Evolutionary conservation across 2,113 vertebrate genomes (phyloP).

Genomic region (Chamaea fasciata): DNA sequence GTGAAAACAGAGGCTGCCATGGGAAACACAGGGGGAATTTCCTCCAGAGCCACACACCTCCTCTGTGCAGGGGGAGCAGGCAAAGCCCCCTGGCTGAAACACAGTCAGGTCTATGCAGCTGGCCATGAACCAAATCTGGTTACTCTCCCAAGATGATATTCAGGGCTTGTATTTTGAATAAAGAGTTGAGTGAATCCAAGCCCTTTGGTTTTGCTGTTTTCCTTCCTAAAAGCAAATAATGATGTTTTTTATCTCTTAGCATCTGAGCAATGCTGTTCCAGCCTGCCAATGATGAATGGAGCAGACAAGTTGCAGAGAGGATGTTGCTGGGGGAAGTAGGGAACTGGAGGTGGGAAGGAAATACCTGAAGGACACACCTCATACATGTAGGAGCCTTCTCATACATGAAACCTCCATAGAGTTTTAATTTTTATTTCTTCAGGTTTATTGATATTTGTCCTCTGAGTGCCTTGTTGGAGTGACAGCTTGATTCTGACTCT

Average conservation of each 20-base stretch:
- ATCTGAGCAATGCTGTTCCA: background rate
- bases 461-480: background rate
- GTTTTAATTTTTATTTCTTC: background rate
- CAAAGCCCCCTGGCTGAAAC: background rate
- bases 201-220: background rate
- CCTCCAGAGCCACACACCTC: background rate
- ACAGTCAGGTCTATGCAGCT: background rate
- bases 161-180: background rate
- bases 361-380: background rate
- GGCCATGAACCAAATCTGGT: background rate
- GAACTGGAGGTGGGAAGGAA: background rate
- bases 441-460: background rate
- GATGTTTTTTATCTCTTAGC: background rate
- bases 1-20: background rate
- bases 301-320: background rate
- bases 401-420: background rate
- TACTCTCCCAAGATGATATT: background rate
- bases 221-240: background rate
- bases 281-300: background rate
- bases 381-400: background rate
- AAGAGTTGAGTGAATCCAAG: background rate
- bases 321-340: rapidly evolving
- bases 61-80: background rate
- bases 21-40: background rate
- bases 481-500: background rate